Evolutionary conservation across 1,140 invertebrate species (phyloP), one percentile per base, ranked within the genome.

Genomic region (Galendromus occidentalis): DNA sequence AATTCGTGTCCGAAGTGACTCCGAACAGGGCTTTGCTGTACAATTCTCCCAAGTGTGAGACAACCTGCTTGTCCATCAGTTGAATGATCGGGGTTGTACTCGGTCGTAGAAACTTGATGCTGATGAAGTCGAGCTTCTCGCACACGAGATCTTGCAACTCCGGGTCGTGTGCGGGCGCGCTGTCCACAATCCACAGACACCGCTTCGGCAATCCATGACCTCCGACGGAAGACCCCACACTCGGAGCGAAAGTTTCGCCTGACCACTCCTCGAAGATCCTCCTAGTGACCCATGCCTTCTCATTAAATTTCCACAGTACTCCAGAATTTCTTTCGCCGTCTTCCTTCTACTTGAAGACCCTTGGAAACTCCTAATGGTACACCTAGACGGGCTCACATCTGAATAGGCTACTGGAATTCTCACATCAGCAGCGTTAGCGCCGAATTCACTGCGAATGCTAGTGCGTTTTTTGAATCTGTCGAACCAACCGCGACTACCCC

Each of bases 11-110:
- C 47, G 67, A 42, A 7, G 42, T 64, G 17, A 65, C 66, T 33
- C 69, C 69, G 65, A 69, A 69, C 17, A 69, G 30, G 33, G 67
- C 67, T 44, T n/a, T n/a, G n/a, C n/a, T n/a, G n/a, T n/a, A n/a
- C n/a, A n/a, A n/a, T n/a, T n/a, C 39, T 63, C 39, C 39, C 9
- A 63, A 63, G 39, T 63, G 29, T 63, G n/a, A 25, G 39, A 63
- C 39, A 29, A 63, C 39, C n/a, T 29, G 55, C 55, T 63, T 25
- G n/a, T 63, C 25, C 1, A 63, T 63, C 29, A 33, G 55, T 18
- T 63, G 55, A 18, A 63, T 63, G 25, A 63, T n/a, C 2, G 39
- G n/a, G 39, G 55, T 63, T 4, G 55, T 63, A n/a, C 39, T 63
- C 25, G 55, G 55, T 29, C 25, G n/a, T 4, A 63, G 55, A 63